Evolutionary conservation across 2,797 vertebrate genomes (phyloP), one percentile per base, ranked within the genome.

Genomic region (Bradypus variegatus): DNA sequence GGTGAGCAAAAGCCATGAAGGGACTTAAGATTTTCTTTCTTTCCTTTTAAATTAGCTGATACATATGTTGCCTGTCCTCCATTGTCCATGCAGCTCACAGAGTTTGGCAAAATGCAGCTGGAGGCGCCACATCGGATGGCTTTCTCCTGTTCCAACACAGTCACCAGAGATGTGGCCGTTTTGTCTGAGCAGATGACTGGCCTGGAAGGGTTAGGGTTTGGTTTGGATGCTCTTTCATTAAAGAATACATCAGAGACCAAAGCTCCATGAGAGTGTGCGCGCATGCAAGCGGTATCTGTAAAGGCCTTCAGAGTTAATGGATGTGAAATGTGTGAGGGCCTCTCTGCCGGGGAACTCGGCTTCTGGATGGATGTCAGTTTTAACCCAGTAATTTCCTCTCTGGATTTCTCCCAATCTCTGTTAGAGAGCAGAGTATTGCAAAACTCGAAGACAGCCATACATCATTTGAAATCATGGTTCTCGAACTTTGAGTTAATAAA

Each of bases 301-400:
- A 88, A 95, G 75, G 29, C 58, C 82, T 79, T 92, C 65, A 14
- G 76, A 90, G 72, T 38, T 89, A 86, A 91, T 88, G 87, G 70
- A 62, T 69, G 29, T 94, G 60, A 92, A 95, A 91, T 78, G 80
- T 15, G 5, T 60, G 85, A 78, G 45, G 82, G 48, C 5, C 62
- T 82, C 41, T 93, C 60, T 62, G 38, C 21, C 70, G 67, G 53
- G 62, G 38, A 93, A 36, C 79, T 41, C 18, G 29, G 12, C 58
- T 93, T 76, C 14, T 48, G n/a, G 31, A 67, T 29, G 10, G 64
- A 90, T 70, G 45, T 72, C 91, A 58, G 11, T 84, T 93, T 92
- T 83, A 91, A 93, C 36, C 33, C 25, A 36, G 9, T 86, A 81
- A 94, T 94, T 81, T 80, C 60, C 89, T 83, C 65, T 86, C 53